These are phyloP conservation scores for Scyliorhinus canicula DNA, from an alignment of 2,797 vertebrate species.

Conservation along the genomic window DNA sequence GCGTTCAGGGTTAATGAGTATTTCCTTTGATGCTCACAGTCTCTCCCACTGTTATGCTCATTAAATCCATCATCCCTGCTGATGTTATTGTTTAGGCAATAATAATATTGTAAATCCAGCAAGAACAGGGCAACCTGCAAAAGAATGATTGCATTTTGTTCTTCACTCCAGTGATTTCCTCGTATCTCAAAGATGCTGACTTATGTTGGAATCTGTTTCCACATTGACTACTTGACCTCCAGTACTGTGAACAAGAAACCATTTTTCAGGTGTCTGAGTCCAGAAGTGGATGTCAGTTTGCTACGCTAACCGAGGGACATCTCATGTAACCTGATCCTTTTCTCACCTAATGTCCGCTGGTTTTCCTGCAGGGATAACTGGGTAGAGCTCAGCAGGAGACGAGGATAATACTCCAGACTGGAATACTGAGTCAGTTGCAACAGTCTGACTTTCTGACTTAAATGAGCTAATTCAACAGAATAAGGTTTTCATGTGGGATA, in stretches of 20 bases:
- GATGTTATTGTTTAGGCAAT: not conserved
- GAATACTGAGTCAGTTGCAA: not conserved
- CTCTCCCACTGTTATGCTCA: not conserved
- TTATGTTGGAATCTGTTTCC: not conserved
- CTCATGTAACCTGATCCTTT: not conserved
- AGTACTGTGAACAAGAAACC: not conserved
- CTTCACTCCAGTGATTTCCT: not conserved
- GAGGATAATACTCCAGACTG: not conserved
- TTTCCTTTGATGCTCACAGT: not conserved
- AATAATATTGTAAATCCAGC: not conserved
- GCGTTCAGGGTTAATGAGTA: not conserved
- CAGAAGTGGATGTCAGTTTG: not conserved
- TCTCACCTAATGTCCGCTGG: not conserved
- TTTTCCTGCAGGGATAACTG: not conserved
- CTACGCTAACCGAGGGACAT: not conserved
- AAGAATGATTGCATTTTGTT: not conserved
- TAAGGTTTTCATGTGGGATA: not conserved
- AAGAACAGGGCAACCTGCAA: not conserved
- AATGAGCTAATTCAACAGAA: not conserved
- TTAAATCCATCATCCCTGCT: slow-evolving; percentile 14
- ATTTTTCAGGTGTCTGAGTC: not conserved
- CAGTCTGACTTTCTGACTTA: not conserved
- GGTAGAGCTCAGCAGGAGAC: not conserved
- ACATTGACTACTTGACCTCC: not conserved
- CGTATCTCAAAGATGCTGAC: not conserved